Base-by-base conservation (phyloP, 2,797 vertebrate genomes). In the Merluccius polli region DNA sequence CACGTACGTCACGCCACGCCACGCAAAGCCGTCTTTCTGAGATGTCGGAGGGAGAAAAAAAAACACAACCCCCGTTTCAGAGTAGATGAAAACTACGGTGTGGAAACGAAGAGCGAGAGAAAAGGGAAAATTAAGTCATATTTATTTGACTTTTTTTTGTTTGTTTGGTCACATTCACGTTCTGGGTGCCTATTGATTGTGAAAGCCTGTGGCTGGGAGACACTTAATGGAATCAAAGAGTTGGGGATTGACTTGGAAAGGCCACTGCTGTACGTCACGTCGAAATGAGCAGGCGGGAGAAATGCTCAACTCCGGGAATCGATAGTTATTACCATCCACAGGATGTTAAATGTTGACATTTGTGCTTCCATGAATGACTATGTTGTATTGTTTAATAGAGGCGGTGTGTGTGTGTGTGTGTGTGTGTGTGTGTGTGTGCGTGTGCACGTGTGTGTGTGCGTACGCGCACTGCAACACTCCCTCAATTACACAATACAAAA, bases 91-190 rank as follows among this genome's bases (percentile, higher is more conserved):
- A 84, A 82, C 71, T 77, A 85, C 81, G 70, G 6, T 70, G 74
- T 30, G 75, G 65, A 77, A 84, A 11, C n/a, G 8, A 59, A 59
- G 21, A 59, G 52, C 44, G 4, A 8, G 21, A 59, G 52, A 24
- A 21, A 59, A 13, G 21, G 10, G 52, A 9, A 59, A 59, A 59
- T 24, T 1, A 59, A 59, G 52, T 88, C 81, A 89, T 90, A 85
- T 90, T 90, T 90, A 87, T 89, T 84, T 33, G 7, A 78, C 81
- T 4, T 59, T 59, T 6, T 59, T 59, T 59, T 59, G 80, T 73
- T n/a, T 72, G 77, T 74, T 83, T 85, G 87, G 86, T 90, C 87
- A 86, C 87, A 89, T 90, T 91, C 85, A 92, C 75, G 82, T 77
- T 89, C 87, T 80, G 79, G 77, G 75, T 85, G 81, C 78, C 31